Conservation (phyloP, 2,113 vertebrate species). For the Microcebus ravelobensis region DNA sequence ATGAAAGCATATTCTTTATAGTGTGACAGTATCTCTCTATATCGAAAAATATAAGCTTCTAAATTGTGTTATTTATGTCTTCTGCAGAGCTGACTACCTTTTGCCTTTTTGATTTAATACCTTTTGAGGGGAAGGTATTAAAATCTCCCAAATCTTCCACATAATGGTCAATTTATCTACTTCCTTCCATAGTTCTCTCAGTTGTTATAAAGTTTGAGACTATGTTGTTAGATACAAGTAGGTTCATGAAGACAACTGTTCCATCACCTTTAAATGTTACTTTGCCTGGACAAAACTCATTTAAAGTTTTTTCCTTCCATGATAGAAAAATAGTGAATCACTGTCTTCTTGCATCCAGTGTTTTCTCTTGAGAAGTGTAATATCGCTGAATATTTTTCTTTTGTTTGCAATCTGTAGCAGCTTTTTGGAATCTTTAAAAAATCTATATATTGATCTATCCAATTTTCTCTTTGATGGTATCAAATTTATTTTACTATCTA, state of each 20-base stretch:
- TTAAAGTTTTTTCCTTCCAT: not conserved
- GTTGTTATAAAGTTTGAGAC: not conserved
- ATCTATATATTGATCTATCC: not conserved
- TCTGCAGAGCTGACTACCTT: not conserved
- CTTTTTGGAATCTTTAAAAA: not conserved
- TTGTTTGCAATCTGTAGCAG: not conserved
- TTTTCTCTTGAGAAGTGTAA: not conserved
- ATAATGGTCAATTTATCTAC: not conserved
- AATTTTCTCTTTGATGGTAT: not conserved
- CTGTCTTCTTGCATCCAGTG: not conserved
- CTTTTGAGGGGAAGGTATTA: not conserved
- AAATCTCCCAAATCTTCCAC: not conserved
- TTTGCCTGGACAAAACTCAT: not conserved
- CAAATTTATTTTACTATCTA: not conserved
- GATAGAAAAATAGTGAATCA: not conserved
- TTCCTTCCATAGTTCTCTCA: not conserved
- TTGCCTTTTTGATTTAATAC: not conserved
- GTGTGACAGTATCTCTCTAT: not conserved
- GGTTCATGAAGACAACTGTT: not conserved
- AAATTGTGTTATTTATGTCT: constrained; percentile 26
- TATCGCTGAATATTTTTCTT: not conserved
- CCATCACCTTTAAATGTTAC: not conserved
- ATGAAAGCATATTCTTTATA: not conserved
- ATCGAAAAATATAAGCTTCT: not conserved
- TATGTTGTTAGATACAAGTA: not conserved